A percentile compares a stretch with the other conserved stretches of the same genome.
Conservation (phyloP, 2,888 invertebrate genomes). For the Cosmia pyralina region DNA sequence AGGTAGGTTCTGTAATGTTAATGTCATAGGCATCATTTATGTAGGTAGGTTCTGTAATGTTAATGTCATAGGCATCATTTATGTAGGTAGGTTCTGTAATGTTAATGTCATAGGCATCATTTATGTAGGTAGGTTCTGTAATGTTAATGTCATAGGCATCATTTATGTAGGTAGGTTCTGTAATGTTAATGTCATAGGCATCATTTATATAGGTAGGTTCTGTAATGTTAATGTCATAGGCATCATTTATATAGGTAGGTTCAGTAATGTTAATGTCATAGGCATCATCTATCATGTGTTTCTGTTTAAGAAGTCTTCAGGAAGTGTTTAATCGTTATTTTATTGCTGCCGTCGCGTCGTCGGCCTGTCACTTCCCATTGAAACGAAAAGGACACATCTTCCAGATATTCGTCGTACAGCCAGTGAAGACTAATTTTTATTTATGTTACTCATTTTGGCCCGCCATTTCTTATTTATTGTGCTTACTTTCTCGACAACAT, state of each 20-base stretch:
- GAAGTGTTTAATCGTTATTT: constrained; percentile 3
- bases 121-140: background rate
- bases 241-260: background rate
- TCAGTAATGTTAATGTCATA: background rate
- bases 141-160: background rate
- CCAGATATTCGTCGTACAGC: constrained; percentile 29
- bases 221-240: background rate
- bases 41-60: no score
- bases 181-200: background rate
- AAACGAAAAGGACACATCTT: constrained; percentile 16
- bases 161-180: background rate
- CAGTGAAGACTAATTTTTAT: constrained; percentile 36
- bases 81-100: no score
- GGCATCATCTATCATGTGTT: background rate
- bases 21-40: no score
- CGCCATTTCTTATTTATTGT: constrained; percentile 36
- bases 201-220: background rate
- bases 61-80: no score
- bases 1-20: no score
- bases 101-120: no score
- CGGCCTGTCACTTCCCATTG: constrained; percentile 34
- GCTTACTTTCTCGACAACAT: constrained; percentile 19
- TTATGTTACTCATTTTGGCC: constrained; percentile 42
- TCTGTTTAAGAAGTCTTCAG: background rate
- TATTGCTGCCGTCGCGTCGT: background rate